Percentiles rank a stretch among this genome's conserved stretches.
These are phyloP conservation scores for Palaemon carinicauda DNA, from an alignment of 1,140 invertebrate species.

Conservation along the genomic window DNA sequence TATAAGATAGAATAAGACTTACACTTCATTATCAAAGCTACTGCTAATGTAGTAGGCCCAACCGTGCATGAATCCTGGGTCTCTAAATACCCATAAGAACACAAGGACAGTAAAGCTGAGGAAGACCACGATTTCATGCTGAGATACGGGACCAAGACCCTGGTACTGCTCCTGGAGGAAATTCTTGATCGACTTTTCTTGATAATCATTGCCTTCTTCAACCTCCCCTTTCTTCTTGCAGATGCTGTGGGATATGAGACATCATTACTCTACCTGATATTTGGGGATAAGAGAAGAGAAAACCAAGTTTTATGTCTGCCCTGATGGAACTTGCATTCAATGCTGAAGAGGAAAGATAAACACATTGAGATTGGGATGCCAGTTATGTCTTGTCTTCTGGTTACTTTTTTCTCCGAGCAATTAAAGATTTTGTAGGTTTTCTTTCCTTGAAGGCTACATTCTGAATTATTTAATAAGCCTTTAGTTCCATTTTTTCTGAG, in stretches of 20 bases:
- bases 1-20: background rate
- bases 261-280: background rate
- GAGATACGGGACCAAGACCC: conserved; percentile 80
- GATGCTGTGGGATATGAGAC: background rate
- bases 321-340: too few relatives aligned
- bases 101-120: conserved; percentile 67
- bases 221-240: conserved; percentile 6
- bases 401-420: too few relatives aligned
- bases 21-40: conserved; percentile 61
- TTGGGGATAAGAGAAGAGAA: too few relatives aligned
- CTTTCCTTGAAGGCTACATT: too few relatives aligned
- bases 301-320: too few relatives aligned
- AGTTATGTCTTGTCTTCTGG: too few relatives aligned
- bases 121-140: conserved; percentile 79
- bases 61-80: conserved; percentile 69
- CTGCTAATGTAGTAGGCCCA: conserved; percentile 63
- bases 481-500: too few relatives aligned
- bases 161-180: conserved; percentile 76
- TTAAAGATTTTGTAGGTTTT: too few relatives aligned
- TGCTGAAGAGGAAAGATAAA: too few relatives aligned
- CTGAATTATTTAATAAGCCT: too few relatives aligned
- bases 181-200: conserved; percentile 63
- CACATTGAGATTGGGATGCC: too few relatives aligned
- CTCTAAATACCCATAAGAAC: conserved; percentile 69
- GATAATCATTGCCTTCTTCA: background rate